phyloP scores from a whole-genome alignment of 2,113 vertebrate genomes.

The Bagarius yarrelli region DNA sequence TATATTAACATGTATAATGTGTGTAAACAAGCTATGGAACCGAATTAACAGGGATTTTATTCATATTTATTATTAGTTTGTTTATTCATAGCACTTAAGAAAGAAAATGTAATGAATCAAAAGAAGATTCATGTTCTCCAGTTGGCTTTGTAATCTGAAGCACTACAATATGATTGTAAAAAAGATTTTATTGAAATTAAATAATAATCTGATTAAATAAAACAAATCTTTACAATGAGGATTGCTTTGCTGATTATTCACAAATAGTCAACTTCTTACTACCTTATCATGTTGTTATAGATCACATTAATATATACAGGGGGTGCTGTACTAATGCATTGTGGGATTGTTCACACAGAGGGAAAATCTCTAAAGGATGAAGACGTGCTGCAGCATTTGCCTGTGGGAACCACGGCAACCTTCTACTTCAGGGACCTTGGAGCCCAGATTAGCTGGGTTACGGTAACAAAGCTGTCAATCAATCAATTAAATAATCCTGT shows the following conservation, averaged over 20 bases:
- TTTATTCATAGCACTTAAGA: too few species aligned
- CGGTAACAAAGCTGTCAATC: conserved; percentile 81
- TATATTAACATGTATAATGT: too few species aligned
- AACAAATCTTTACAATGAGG: too few species aligned
- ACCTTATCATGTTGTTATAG: neutral
- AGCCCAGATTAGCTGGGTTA: conserved; percentile 96
- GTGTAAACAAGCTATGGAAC: too few species aligned
- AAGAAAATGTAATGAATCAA: too few species aligned
- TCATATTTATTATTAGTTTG: too few species aligned
- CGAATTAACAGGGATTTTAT: too few species aligned
- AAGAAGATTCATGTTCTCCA: too few species aligned
- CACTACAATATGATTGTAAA: neutral
- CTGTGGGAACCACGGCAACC: conserved; percentile 92
- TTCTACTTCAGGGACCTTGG: conserved; percentile 94
- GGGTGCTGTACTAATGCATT: conserved; percentile 28
- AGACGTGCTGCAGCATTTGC: conserved; percentile 88
- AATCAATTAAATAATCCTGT: too few species aligned
- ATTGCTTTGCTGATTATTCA: neutral
- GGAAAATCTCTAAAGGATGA: conserved; percentile 90
- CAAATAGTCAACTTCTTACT: neutral
- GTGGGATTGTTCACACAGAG: conserved; percentile 69
- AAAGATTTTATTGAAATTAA: neutral
- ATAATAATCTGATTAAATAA: neutral
- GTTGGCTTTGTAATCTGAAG: neutral
- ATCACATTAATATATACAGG: neutral